Base-by-base conservation (phyloP, 2,113 vertebrate species). In the Rattus rattus region DNA sequence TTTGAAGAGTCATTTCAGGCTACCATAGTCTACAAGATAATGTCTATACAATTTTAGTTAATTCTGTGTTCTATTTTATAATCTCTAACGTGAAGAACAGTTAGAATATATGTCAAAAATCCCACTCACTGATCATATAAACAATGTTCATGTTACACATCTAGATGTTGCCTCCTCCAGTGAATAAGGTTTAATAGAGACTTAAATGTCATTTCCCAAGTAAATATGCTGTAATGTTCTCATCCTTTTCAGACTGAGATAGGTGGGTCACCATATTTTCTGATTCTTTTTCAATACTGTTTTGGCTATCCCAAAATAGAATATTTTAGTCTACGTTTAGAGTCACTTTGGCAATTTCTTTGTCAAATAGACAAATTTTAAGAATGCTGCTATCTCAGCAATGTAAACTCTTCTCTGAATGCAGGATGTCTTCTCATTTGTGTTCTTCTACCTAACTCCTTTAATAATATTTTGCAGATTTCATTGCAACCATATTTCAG, bases 131-230 rank as follows among this genome's bases (percentile, higher is more conserved):
- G 7, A 24, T 72, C 76, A 36, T 84, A 85, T 39, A 39, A 92
- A 20, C 11, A 81, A 28, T 36, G 11, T 17, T 80, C 22, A 69
- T 52, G 12, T 39, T 70, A 75, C 47, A 67, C 16, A 3, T 67
- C 65, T 16, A 33, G 69, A 13, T 89, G 10, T 30, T 79, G 5
- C 17, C 79, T 90, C 39, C 47, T 49, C 30, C 39, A 63, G 5
- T 73, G 20, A 96, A 4, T 70, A 52, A 56, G 43, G 65, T 49
- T 92, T 96, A 80, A 47, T 49, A 54, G 4, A 86, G 19, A 92
- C 47, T 43, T 85, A 79, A 89, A 73, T 73, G 30, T 81, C 14
- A 79, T 59, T 87, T 95, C 65, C 33, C 43, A 96, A 80, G 22
- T 33, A 75, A 63, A 3, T 43, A 67, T 14, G 6, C 52, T 43